Conservation (phyloP, 2,888 invertebrate genomes). For the Plagodis dolabraria region DNA sequence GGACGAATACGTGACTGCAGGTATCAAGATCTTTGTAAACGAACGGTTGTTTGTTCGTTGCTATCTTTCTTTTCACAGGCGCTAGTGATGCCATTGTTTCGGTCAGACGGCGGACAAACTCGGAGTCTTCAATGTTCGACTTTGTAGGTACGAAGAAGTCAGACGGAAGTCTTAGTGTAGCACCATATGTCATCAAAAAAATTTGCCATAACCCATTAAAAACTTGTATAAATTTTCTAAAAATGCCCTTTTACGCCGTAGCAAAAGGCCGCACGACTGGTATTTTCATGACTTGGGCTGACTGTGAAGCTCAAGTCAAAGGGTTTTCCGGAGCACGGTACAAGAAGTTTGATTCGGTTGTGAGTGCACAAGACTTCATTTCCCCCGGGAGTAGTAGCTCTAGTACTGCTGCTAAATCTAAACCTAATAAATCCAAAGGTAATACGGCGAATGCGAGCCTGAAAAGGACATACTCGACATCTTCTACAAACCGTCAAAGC, state of each 20-base stretch:
- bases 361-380: slow-evolving; percentile 85
- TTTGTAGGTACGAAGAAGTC: no score
- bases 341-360: slow-evolving; percentile 87
- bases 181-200: slow-evolving; percentile 25
- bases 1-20: no score
- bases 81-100: no score
- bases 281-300: slow-evolving; percentile 87
- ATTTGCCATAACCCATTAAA: slow-evolving; percentile 29
- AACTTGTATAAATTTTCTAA: slow-evolving; percentile 30
- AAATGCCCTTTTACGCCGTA: slow-evolving; percentile 87
- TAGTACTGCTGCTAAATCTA: slow-evolving; percentile 28
- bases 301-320: slow-evolving; percentile 86
- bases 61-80: no score
- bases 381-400: slow-evolving; percentile 43
- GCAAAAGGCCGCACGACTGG: slow-evolving; percentile 87
- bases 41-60: no score
- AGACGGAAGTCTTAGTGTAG: no score
- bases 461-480: slow-evolving; percentile 59
- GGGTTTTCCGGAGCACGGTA: slow-evolving; percentile 86
- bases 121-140: no score
- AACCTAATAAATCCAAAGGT: slow-evolving; percentile 27
- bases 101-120: no score
- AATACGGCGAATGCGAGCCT: slow-evolving; percentile 43
- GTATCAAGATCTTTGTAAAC: no score
- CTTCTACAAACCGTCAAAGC: slow-evolving; percentile 36